phyloP scores from a whole-genome alignment of 2,113 vertebrate genomes.

The Saguinus midas region DNA sequence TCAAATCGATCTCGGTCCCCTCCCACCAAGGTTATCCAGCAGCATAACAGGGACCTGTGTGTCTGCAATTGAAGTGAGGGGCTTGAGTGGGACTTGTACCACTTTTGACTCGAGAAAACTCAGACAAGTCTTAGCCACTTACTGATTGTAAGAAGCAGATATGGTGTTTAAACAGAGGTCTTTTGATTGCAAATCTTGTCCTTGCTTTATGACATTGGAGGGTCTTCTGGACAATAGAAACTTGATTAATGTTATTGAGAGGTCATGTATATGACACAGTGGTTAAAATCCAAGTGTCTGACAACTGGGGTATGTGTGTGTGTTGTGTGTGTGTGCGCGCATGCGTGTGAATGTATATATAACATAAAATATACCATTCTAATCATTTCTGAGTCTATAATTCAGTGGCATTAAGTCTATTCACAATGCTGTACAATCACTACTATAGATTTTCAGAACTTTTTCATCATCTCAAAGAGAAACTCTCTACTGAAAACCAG shows the following conservation, averaged over 20 bases:
- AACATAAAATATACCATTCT: neutral
- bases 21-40: neutral
- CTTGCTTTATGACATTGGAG: neutral
- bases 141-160: conserved; percentile 36
- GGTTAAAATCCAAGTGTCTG: conserved; percentile 27
- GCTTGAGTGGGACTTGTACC: conserved; percentile 5
- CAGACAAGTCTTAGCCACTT: conserved; percentile 26
- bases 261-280: neutral
- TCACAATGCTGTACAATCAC: neutral
- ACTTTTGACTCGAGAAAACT: neutral
- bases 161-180: conserved; percentile 12
- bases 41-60: neutral
- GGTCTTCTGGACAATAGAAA: neutral
- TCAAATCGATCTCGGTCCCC: neutral
- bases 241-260: neutral
- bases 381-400: neutral
- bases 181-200: neutral
- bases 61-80: neutral
- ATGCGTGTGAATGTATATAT: neutral
- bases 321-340: neutral
- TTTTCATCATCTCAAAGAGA: neutral
- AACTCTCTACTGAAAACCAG: neutral
- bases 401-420: neutral
- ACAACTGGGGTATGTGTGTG: neutral
- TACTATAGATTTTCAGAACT: neutral